Evolutionary conservation across 2,888 invertebrate species (phyloP), one percentile per base, ranked within the genome.

Genomic region (Melinopterus prodromus): DNA sequence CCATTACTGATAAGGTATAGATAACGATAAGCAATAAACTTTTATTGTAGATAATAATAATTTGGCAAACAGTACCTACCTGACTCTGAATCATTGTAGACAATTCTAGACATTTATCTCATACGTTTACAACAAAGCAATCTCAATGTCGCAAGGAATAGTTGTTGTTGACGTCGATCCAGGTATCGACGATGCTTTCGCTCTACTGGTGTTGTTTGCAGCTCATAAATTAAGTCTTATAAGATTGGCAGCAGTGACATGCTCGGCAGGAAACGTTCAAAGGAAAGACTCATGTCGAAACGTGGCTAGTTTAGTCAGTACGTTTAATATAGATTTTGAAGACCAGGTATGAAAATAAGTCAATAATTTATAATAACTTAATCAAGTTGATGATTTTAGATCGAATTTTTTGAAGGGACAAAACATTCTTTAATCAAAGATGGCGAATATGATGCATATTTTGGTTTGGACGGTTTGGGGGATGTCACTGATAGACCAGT

Each of bases 141-240:
- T 9, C 53, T 9, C 53, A 53, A 53, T 53, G 53, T 7, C 9
- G 7, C 53, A 12, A 9, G 53, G 53, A 53, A 53, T 53, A 7
- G 72, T 78, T 72, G 71, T 78, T 15, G 71, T 74, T 14, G 72
- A 78, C 16, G 71, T 78, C 26, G 78, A 78, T 53, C 74, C 78
- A 7, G 78, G 78, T 6, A 53, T 78, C 6, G 78, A 78, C n/a
- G 78, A 78, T n/a, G 71, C 71, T 0, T 72, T 38, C n/a, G 72
- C 72, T 16, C 26, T 78, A 16, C 16, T 78, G 26, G 72, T 78
- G 14, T 37, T 74, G 6, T 74, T 74, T 37, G 74, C 26, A 26
- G 78, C 78, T 2, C 26, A 53, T 12, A 78, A 78, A 16, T 12
- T 69, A n/a, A 38, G 53, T 0, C 69, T 78, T 14, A 72, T 78